Percentiles rank a stretch among this genome's conserved stretches.
phyloP scores from a whole-genome alignment of 2,888 invertebrate genomes.

The Mellilla xanthometata region DNA sequence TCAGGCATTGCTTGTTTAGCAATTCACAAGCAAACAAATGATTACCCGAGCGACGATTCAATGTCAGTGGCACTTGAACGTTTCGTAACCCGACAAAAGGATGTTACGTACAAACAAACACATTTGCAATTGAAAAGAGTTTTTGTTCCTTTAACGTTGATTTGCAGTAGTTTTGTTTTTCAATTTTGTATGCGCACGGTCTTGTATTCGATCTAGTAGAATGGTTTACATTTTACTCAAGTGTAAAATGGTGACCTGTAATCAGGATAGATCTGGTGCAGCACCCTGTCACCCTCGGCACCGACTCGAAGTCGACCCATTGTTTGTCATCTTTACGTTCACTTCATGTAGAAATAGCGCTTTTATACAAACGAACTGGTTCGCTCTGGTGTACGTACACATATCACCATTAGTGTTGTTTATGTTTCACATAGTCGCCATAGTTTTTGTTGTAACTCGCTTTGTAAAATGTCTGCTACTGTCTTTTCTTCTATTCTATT shows the following conservation, averaged over 20 bases:
- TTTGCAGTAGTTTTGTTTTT: conserved; percentile 7
- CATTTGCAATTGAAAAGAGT: conserved; percentile 26
- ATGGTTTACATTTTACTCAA: not conserved
- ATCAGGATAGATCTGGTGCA: conserved; percentile 28
- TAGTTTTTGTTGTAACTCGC: conserved; percentile 36
- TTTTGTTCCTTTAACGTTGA: conserved; percentile 4
- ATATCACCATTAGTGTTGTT: conserved; percentile 38
- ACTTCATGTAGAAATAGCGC: conserved; percentile 38
- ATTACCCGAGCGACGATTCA: conserved; percentile 43
- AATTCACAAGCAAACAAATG: conserved; percentile 48
- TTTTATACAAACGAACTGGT: conserved; percentile 37
- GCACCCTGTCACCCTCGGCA: conserved; percentile 50
- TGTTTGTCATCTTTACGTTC: conserved; percentile 57
- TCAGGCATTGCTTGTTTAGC: conserved; percentile 50
- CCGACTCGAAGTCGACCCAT: conserved; percentile 78
- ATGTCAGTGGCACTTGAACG: conserved; percentile 43
- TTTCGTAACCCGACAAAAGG: conserved; percentile 40
- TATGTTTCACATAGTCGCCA: conserved; percentile 36
- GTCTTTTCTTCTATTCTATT: conserved; percentile 23
- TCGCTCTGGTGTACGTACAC: conserved; percentile 30
- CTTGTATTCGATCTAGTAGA: conserved; percentile 11
- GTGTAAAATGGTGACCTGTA: conserved; percentile 6
- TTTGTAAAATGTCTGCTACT: conserved; percentile 40
- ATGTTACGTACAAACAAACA: conserved; percentile 29
- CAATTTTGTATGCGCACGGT: conserved; percentile 15